Evolutionary conservation across 2,797 vertebrate species (phyloP), one percentile per base, ranked within the genome.

Genomic region (Pelobates cultripes): DNA sequence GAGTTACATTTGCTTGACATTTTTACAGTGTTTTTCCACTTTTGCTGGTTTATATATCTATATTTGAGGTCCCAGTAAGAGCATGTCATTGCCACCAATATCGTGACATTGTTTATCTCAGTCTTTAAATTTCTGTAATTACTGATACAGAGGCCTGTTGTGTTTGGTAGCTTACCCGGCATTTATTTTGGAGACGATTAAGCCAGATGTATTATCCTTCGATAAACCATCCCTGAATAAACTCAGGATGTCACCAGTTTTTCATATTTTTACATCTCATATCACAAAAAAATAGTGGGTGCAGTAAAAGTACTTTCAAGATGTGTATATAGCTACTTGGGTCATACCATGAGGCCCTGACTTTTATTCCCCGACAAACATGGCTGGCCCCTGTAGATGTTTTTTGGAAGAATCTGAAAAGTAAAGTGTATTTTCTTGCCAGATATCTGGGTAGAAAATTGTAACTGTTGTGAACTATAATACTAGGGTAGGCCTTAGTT

Each of bases 11-110:
- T 84, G 81, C 89, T 80, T 86, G 83, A 85, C 88, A 92, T 92
- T 92, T 91, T 90, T 88, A 87, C 86, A 90, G 85, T 55, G 57
- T 63, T 83, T 90, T 91, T 88, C 88, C 90, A 91, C 90, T 86
- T 85, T 73, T 86, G 81, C 84, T 86, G 64, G 82, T 90, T 89
- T 90, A 88, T 82, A 77, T 79, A 57, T 77, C 67, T 79, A 87
- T 78, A 86, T 75, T 83, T 86, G 82, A 85, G 79, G 80, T 86
- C 91, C 64, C 88, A 81, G 73, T 88, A 84, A 75, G 79, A 86
- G 53, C 61, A 40, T 47, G 41, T 63, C 57, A 63, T 4, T 1
- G 9, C 14, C 15, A 45, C 45, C 13, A 47, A 76, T 28, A 47
- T 15, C 47, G 60, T 76, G n/a, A 47, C 17, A 76, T 12, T 66